Evolutionary conservation across 1,140 invertebrate genomes (phyloP).

Genomic region (Pomacea maculata): DNA sequence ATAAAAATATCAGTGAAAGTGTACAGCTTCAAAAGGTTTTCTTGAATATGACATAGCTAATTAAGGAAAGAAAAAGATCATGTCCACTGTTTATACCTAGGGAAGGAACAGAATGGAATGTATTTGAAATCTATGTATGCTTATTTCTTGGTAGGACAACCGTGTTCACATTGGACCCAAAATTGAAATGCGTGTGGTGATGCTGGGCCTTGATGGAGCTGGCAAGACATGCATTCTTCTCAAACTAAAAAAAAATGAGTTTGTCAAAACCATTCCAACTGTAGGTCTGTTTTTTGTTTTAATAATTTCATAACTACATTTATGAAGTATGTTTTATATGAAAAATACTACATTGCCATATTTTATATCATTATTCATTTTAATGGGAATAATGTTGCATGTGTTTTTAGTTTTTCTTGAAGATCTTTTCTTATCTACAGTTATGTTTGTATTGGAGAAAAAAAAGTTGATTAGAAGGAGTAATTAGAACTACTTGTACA

Average conservation of each 20-base stretch:
- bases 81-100: too few species aligned
- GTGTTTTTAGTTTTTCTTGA: too few species aligned
- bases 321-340: too few species aligned
- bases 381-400: too few species aligned
- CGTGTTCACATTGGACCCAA: slow-evolving; percentile 74
- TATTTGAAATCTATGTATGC: too few species aligned
- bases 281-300: slow-evolving; percentile 46
- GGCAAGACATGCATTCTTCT: slow-evolving; percentile 75
- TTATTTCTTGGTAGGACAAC: slow-evolving; percentile 68
- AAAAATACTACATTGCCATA: too few species aligned
- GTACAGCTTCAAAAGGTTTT: not conserved
- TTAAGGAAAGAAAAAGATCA: not conserved
- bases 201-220: slow-evolving; percentile 63
- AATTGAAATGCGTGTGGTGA: slow-evolving; percentile 74
- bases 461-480: too few species aligned
- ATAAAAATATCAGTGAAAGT: not conserved
- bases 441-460: too few species aligned
- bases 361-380: too few species aligned
- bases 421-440: too few species aligned
- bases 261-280: slow-evolving; percentile 64
- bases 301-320: not conserved
- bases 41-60: not conserved
- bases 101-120: too few species aligned
- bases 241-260: slow-evolving; percentile 72
- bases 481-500: too few species aligned